These are phyloP conservation scores for Phaethornis superciliosus DNA, from an alignment of 2,113 vertebrate species.

Conservation along the genomic window DNA sequence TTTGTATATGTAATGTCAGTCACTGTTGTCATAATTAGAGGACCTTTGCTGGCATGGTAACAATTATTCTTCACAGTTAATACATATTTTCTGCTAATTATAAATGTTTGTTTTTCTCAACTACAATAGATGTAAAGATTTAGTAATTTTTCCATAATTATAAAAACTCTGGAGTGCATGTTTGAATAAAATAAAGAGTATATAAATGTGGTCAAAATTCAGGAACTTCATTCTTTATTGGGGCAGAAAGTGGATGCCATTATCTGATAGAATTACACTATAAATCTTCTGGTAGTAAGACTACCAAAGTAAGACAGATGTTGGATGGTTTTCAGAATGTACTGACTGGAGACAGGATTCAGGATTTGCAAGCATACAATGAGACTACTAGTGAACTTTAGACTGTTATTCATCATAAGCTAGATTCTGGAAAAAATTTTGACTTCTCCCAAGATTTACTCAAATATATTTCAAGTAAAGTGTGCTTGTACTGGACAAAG, in stretches of 20 bases:
- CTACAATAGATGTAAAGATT: not conserved
- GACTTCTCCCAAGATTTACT: constrained; percentile 56
- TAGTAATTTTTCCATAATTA: not conserved
- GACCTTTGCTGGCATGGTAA: not conserved
- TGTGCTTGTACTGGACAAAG: constrained; percentile 30
- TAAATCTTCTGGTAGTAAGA: constrained; percentile 42
- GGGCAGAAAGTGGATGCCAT: constrained; percentile 31
- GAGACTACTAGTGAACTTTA: constrained; percentile 53
- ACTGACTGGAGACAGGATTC: constrained; percentile 45
- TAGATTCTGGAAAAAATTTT: constrained; percentile 39
- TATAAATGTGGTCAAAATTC: constrained; percentile 1
- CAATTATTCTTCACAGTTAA: not conserved
- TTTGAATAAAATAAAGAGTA: not conserved
- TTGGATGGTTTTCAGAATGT: constrained; percentile 62
- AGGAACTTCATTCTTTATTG: constrained; percentile 38
- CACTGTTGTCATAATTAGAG: not conserved
- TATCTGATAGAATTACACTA: constrained; percentile 50
- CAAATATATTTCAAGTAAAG: constrained; percentile 64
- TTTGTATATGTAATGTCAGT: not conserved
- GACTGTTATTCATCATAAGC: constrained; percentile 51
- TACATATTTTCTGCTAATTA: not conserved
- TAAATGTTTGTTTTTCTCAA: not conserved
- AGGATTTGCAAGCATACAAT: constrained; percentile 51
- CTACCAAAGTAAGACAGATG: constrained; percentile 9
- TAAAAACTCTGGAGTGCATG: not conserved